Percentiles rank a stretch among this genome's conserved stretches.
These are phyloP conservation scores for Tupaia tana DNA, from an alignment of 2,113 vertebrate species.

Conservation along the genomic window DNA sequence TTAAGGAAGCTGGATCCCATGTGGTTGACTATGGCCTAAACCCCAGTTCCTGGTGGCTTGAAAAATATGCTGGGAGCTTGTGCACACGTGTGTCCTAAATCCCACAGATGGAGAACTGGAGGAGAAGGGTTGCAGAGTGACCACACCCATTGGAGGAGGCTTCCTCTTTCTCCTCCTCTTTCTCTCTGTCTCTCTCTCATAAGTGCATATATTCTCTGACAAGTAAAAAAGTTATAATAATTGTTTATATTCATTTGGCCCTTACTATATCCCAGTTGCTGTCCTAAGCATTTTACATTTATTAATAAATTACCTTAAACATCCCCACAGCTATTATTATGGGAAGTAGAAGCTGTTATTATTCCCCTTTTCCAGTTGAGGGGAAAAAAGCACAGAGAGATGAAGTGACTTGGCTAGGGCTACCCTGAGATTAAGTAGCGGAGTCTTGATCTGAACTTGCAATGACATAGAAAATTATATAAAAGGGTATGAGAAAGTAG, in stretches of 20 bases:
- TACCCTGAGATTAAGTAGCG: not conserved
- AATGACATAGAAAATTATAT: not conserved
- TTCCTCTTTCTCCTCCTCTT: too few species aligned
- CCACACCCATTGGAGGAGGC: too few species aligned
- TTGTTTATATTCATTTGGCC: not conserved
- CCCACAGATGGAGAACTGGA: too few species aligned
- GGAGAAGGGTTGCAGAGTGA: too few species aligned
- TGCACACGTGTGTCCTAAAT: too few species aligned
- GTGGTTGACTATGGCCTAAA: too few species aligned
- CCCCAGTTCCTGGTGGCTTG: too few species aligned
- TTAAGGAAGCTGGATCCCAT: too few species aligned
- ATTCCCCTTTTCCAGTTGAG: not conserved
- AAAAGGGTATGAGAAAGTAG: constrained; percentile 1
- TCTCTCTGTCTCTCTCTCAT: too few species aligned
- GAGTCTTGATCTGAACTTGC: not conserved
- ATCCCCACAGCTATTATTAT: not conserved
- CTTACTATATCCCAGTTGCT: not conserved
- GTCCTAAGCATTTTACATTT: not conserved
- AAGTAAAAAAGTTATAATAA: not conserved
- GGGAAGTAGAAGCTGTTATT: not conserved
- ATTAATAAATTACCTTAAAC: not conserved
- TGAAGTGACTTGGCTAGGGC: not conserved
- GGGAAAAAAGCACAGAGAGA: constrained; percentile 21
- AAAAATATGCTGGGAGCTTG: too few species aligned
- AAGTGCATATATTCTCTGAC: too few species aligned